Percentiles rank a stretch among this genome's conserved stretches.
These are phyloP conservation scores for Andrena fulva DNA, from an alignment of 2,888 invertebrate genomes.

Conservation along the genomic window DNA sequence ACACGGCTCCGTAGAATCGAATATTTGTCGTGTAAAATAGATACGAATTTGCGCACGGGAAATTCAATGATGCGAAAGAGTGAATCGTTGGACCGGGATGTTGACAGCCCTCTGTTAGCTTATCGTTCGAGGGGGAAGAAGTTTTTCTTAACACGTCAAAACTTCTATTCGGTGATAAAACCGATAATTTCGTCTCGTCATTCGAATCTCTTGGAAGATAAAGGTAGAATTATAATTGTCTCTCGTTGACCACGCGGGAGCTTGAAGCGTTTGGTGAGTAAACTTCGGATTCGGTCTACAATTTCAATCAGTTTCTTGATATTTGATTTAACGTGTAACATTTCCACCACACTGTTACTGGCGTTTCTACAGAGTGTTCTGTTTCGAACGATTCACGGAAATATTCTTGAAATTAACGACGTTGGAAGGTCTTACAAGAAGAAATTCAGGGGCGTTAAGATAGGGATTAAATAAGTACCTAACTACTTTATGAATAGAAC, in stretches of 20 bases:
- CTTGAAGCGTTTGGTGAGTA: neutral
- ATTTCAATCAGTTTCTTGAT: slow-evolving; percentile 9
- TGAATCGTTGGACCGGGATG: neutral
- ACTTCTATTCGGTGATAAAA: neutral
- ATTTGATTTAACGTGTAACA: neutral
- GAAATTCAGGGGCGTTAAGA: too few relatives aligned
- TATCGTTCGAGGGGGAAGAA: neutral
- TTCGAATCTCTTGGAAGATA: slow-evolving; percentile 7
- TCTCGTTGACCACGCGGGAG: neutral
- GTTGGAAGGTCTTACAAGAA: neutral
- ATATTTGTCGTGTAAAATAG: slow-evolving; percentile 59
- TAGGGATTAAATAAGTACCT: too few relatives aligned
- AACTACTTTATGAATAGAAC: too few relatives aligned
- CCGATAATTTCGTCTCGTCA: neutral
- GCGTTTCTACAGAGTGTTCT: neutral
- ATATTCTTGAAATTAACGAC: neutral
- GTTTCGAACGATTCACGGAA: neutral
- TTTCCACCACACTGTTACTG: neutral
- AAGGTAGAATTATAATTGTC: slow-evolving; percentile 12
- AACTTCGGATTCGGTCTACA: neutral
- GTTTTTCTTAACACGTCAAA: neutral
- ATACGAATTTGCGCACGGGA: slow-evolving; percentile 44
- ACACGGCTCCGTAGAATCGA: slow-evolving; percentile 48
- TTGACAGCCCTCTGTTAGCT: slow-evolving; percentile 16
- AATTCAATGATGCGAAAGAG: slow-evolving; percentile 38